A percentile compares a stretch with the other conserved stretches of the same genome.
These are phyloP conservation scores for Mongoloraphidia duomilia DNA, from an alignment of 2,888 invertebrate species.

Conservation along the genomic window DNA sequence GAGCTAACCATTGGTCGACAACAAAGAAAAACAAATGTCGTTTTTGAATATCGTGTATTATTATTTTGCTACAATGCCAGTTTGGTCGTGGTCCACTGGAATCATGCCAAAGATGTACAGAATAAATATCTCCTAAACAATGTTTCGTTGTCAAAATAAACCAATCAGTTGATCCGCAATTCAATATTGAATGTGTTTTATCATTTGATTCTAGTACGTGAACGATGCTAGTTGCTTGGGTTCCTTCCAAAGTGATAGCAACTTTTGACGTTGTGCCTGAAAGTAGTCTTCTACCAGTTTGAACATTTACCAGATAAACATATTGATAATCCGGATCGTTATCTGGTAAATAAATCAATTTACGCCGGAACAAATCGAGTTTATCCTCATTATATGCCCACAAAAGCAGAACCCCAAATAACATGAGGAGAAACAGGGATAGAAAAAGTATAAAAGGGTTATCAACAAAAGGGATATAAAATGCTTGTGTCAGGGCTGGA, in stretches of 20 bases:
- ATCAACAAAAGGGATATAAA: too few relatives aligned
- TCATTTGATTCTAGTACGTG: not conserved
- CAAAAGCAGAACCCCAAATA: not conserved
- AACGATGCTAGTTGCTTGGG: not conserved
- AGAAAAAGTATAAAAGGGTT: too few relatives aligned
- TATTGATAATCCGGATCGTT: not conserved
- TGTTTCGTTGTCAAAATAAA: slow-evolving; percentile 7
- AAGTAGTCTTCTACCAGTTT: not conserved
- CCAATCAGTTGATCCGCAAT: slow-evolving; percentile 4
- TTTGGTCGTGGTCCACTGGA: slow-evolving; percentile 7
- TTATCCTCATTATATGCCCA: not conserved
- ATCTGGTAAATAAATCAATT: not conserved
- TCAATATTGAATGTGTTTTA: not conserved
- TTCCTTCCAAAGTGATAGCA: not conserved
- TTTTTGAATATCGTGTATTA: not conserved
- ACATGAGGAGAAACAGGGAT: not conserved
- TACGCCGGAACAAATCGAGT: not conserved
- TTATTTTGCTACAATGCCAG: slow-evolving; percentile 6
- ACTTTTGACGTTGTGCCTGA: not conserved
- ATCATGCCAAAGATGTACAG: slow-evolving; percentile 9
- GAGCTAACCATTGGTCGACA: not conserved
- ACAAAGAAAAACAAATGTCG: not conserved
- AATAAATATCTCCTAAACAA: slow-evolving; percentile 4
- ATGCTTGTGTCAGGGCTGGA: too few relatives aligned
- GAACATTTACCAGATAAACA: not conserved